Evolutionary conservation across 2,888 invertebrate species (phyloP), one percentile per base, ranked within the genome.

Genomic region (Dendrolimus houi): DNA sequence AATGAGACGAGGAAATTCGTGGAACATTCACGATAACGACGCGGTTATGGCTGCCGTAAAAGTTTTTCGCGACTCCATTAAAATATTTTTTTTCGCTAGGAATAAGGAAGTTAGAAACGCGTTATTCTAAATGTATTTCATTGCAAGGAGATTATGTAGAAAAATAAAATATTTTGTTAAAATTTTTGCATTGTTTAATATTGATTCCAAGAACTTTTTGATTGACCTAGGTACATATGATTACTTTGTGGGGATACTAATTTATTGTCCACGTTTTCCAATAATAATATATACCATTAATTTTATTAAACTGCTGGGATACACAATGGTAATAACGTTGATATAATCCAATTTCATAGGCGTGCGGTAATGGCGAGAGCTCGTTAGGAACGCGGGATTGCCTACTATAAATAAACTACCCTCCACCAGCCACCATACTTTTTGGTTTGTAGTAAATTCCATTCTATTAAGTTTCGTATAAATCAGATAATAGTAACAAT

Each of bases 371-470:
- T 83, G 80, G 83, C 74, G 76, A 78, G 77, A 74, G 82, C 83
- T 85, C 82, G 83, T 86, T 86, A 83, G 80, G 78, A 79, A 69
- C 75, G 74, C 73, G 81, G 82, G 84, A 87, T 87, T 83, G 84
- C 81, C 82, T 85, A 86, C 85, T 85, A 85, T 87, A 85, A 85
- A 85, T 87, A 47, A 47, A 47, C 47, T 12, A 47, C 47, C 47
- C 47, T 47, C 47, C 47, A 12, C 47, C 47, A 47, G 9, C 47
- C 47, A 47, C 47, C 47, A 47, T 6, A 47, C 47, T 47, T 47
- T 47, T 47, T 47, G 47, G 9, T 47, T 47, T 47, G 47, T 47
- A 47, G 47, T 47, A 47, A 47, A 47, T 47, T 47, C 9, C 6
- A 12, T 47, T 47, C 12, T 47, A 9, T 47, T 47, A 47, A 47